Evolutionary conservation across 1,140 invertebrate species (phyloP).

Genomic region (Sitobion miscanthi): DNA sequence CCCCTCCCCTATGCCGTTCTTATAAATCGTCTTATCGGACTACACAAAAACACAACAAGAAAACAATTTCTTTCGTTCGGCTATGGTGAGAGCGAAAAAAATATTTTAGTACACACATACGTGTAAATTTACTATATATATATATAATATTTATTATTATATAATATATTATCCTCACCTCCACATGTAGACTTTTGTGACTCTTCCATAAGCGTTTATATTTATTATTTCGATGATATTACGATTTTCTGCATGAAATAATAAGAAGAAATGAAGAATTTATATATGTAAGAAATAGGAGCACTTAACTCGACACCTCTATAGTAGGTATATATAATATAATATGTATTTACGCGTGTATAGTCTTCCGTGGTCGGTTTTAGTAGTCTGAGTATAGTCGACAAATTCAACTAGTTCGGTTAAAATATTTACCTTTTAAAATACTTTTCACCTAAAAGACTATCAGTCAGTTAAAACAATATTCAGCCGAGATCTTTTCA

Average conservation of each 20-base stretch:
- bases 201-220: background rate
- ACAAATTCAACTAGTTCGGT: background rate
- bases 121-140: background rate
- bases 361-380: background rate
- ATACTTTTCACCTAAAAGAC: background rate
- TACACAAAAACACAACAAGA: constrained; percentile 35
- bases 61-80: constrained; percentile 48
- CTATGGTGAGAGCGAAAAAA: background rate
- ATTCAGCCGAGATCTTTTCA: background rate
- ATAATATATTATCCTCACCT: background rate
- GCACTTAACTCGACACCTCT: background rate
- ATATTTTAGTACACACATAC: constrained; percentile 21
- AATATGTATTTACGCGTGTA: background rate
- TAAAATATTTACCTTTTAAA: too few species aligned
- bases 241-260: constrained; percentile 33
- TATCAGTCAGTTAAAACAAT: background rate
- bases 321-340: background rate
- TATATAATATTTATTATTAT: background rate
- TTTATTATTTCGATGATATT: background rate
- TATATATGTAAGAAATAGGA: background rate
- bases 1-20: background rate
- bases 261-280: background rate
- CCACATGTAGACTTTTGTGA: background rate
- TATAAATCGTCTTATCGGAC: constrained; percentile 55
- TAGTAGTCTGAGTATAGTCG: background rate